Evolutionary conservation across 30 jellyfish, hydroid and myxozoan genomes (phyloP).

Genomic region (Aurelia aurita complex sp. Pacific): DNA sequence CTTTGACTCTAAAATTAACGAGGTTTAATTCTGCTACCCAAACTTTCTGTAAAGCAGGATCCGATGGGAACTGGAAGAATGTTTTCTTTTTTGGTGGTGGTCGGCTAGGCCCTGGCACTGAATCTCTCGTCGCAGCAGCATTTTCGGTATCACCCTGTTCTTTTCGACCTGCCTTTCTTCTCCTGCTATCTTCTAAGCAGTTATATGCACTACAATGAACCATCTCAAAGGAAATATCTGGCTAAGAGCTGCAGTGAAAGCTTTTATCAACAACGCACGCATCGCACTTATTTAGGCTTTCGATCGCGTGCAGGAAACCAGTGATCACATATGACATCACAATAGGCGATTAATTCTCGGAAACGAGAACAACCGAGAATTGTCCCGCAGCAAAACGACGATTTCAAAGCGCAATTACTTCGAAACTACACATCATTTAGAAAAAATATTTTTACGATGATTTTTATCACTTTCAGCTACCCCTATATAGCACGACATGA

Average conservation of each 20-base stretch:
- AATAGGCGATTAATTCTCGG: neutral
- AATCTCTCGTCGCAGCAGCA: neutral
- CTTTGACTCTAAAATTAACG: neutral
- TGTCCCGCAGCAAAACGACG: slow-evolving; percentile 14
- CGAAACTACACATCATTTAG: too few relatives aligned
- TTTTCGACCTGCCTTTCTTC: neutral
- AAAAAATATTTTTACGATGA: too few relatives aligned
- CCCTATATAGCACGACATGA: too few relatives aligned
- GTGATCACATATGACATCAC: too few relatives aligned
- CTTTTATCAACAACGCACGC: neutral
- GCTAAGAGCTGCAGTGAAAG: neutral
- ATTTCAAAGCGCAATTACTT: neutral
- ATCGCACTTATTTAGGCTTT: too few relatives aligned
- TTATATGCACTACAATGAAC: slow-evolving; percentile 14
- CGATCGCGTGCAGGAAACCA: too few relatives aligned
- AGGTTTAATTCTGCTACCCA: neutral
- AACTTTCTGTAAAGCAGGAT: too few relatives aligned
- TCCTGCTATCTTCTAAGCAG: slow-evolving; percentile 9
- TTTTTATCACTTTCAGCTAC: too few relatives aligned
- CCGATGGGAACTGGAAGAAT: too few relatives aligned
- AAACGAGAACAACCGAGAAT: slow-evolving; percentile 18
- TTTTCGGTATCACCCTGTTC: slow-evolving; percentile 1
- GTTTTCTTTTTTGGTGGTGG: too few relatives aligned
- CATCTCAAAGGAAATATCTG: neutral
- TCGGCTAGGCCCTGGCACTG: too few relatives aligned